Evolutionary conservation across 2,797 vertebrate genomes (phyloP).

Genomic region (Scleropages formosus): DNA sequence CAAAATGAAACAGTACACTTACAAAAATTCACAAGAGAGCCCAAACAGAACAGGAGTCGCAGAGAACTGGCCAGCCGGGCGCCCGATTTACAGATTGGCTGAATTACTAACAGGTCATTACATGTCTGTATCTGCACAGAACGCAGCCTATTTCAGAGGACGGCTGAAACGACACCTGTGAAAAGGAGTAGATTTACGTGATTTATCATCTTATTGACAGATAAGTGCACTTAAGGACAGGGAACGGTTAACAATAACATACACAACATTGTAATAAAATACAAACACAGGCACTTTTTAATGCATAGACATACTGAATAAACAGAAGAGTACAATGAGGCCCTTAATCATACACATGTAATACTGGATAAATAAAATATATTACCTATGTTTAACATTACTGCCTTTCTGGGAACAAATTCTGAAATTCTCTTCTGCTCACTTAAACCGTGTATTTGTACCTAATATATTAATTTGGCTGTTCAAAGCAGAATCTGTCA

Average conservation of each 20-base stretch:
- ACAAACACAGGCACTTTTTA: constrained; percentile 50
- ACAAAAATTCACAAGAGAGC: constrained; percentile 16
- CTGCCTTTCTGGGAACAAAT: constrained; percentile 7
- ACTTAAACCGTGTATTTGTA: constrained; percentile 26
- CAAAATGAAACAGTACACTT: constrained; percentile 35
- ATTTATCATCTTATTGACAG: constrained; percentile 51
- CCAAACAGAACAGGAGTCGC: background rate
- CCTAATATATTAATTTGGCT: constrained; percentile 26
- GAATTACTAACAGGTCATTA: background rate
- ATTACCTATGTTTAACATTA: constrained; percentile 15
- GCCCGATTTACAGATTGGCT: constrained; percentile 5
- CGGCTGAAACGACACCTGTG: constrained; percentile 38
- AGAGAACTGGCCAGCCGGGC: background rate
- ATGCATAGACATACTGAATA: constrained; percentile 36
- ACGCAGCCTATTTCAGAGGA: constrained; percentile 25
- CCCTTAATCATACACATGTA: constrained; percentile 22
- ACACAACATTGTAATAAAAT: constrained; percentile 41
- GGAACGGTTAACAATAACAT: constrained; percentile 48
- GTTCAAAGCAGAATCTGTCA: constrained; percentile 23
- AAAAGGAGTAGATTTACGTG: constrained; percentile 51
- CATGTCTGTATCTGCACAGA: constrained; percentile 16
- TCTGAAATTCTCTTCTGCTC: constrained; percentile 21
- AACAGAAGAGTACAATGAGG: constrained; percentile 32
- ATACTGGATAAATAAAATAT: constrained; percentile 20
- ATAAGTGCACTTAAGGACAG: constrained; percentile 53